These are phyloP conservation scores for Synergus gifuensis DNA, from an alignment of 2,888 invertebrate species.

Conservation along the genomic window DNA sequence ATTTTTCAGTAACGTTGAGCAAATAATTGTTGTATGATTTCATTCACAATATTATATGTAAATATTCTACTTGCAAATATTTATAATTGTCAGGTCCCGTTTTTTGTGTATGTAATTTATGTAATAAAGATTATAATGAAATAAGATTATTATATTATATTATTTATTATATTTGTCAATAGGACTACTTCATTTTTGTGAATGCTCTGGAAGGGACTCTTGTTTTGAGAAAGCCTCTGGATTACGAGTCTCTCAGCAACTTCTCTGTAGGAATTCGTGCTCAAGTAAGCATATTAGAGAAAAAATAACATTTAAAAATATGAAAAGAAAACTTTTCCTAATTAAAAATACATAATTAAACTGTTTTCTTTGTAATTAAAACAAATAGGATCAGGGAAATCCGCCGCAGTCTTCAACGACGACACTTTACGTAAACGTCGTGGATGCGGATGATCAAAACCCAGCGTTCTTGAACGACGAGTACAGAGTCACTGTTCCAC, in stretches of 20 bases:
- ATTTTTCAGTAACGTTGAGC: background rate
- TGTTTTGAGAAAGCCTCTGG: constrained; percentile 88
- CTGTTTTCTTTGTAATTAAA: constrained; percentile 4
- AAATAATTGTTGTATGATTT: background rate
- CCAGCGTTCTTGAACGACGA: constrained; percentile 88
- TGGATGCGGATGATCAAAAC: constrained; percentile 95
- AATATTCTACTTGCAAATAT: background rate
- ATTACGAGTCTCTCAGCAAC: constrained; percentile 89
- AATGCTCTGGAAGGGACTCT: constrained; percentile 92
- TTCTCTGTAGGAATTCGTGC: constrained; percentile 86
- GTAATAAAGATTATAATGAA: background rate
- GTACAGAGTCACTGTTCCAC: constrained; percentile 85
- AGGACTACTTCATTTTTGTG: constrained; percentile 90
- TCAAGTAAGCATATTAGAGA: constrained; percentile 73
- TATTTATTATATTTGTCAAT: constrained; percentile 55
- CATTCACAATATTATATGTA: constrained; percentile 10
- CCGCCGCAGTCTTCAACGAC: constrained; percentile 89
- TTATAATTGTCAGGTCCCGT: background rate
- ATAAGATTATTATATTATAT: background rate
- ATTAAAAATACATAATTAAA: constrained; percentile 19
- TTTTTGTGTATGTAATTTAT: background rate
- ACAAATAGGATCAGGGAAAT: constrained; percentile 86
- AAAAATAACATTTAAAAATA: no score
- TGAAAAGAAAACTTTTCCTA: background rate
- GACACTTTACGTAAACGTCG: constrained; percentile 86